Conservation (phyloP, 2,797 vertebrate species). For the Myotis myotis region DNA sequence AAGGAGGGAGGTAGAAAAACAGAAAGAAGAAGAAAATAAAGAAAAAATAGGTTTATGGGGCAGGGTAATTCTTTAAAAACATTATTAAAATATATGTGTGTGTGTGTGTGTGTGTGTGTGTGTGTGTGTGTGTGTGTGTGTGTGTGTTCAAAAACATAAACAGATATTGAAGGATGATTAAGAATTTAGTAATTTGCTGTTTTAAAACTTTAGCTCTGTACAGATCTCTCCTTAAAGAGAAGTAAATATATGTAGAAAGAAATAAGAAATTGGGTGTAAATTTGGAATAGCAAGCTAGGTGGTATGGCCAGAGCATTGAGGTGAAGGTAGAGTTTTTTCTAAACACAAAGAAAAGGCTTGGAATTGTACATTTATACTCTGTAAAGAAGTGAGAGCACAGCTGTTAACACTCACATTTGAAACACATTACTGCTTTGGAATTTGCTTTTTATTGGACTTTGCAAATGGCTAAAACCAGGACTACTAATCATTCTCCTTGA, state of each 20-base stretch:
- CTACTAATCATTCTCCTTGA: neutral
- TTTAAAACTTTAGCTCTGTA: neutral
- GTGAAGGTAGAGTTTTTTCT: neutral
- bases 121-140: no score
- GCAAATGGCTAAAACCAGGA: neutral
- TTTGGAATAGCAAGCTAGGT: neutral
- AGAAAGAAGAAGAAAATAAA: neutral
- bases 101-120: no score
- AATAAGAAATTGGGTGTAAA: neutral
- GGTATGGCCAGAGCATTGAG: neutral
- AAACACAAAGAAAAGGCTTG: conserved; percentile 30
- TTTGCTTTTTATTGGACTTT: neutral
- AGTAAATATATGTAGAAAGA: neutral
- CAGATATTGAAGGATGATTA: neutral
- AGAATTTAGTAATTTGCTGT: neutral
- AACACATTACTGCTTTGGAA: neutral
- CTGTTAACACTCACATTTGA: neutral
- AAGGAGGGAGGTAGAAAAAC: neutral
- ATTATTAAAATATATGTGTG: neutral
- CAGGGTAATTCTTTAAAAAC: neutral
- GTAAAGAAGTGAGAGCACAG: neutral
- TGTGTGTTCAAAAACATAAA: neutral
- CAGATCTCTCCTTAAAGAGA: neutral
- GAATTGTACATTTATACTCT: neutral
- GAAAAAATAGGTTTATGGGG: neutral